Evolutionary conservation across 2,888 invertebrate genomes (phyloP).

Genomic region (Plebejus argus): DNA sequence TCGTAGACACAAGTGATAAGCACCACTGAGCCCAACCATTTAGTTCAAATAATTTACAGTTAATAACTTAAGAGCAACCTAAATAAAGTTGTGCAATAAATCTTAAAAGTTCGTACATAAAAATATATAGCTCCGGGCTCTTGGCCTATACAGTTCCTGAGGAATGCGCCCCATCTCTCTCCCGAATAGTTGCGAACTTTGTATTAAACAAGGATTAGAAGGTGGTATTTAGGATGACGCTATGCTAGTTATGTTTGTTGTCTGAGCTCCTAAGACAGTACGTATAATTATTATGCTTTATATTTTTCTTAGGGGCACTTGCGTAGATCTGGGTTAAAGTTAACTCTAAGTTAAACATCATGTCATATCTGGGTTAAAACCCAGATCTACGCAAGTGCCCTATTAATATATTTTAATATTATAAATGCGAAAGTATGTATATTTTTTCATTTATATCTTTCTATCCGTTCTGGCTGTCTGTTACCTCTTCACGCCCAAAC

Average conservation of each 20-base stretch:
- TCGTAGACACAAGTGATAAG: background rate
- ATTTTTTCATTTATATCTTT: too few species aligned
- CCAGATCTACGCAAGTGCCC: too few species aligned
- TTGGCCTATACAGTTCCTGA: slow-evolving; percentile 42
- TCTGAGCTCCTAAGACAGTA: background rate
- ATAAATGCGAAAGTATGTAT: too few species aligned
- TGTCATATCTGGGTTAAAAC: too few species aligned
- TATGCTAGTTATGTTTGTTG: background rate
- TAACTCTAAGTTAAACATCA: too few species aligned
- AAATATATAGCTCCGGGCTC: slow-evolving; percentile 33
- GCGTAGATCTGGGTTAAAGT: too few species aligned
- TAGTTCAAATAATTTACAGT: slow-evolving; percentile 8
- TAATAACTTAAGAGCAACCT: slow-evolving; percentile 30
- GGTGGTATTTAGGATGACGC: slow-evolving; percentile 24
- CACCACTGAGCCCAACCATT: slow-evolving; percentile 3
- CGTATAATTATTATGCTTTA: background rate
- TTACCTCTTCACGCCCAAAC: too few species aligned
- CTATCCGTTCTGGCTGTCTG: too few species aligned
- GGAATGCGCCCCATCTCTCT: slow-evolving; percentile 59
- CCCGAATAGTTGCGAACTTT: slow-evolving; percentile 65
- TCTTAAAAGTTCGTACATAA: slow-evolving; percentile 24
- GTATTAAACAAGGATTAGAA: slow-evolving; percentile 41
- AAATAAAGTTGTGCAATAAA: slow-evolving; percentile 32
- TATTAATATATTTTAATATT: background rate
- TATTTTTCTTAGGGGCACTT: too few species aligned